A percentile compares a stretch with the other conserved stretches of the same genome.
Conservation (phyloP, 23 tunicate genomes). For the Styela clava region DNA sequence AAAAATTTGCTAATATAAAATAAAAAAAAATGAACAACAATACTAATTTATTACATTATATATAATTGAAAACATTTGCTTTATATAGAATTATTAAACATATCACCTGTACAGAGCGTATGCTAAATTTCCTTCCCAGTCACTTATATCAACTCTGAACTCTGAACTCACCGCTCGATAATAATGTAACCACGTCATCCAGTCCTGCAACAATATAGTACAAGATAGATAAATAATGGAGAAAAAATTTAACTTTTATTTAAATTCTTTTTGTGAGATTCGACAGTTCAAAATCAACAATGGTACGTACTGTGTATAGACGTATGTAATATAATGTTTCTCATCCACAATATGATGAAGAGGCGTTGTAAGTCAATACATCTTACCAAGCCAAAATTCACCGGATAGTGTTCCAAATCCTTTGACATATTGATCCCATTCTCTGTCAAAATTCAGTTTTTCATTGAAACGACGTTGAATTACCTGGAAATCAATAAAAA, state of each 20-base stretch:
- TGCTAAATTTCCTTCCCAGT: conserved; percentile 13
- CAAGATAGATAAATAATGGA: no score
- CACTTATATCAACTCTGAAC: conserved; percentile 19
- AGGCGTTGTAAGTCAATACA: no score
- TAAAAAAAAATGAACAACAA: no score
- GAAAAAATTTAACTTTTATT: no score
- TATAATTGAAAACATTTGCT: no score
- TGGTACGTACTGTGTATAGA: no score
- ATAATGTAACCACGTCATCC: background rate
- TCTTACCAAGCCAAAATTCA: conserved; percentile 31
- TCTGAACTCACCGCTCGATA: conserved; percentile 1
- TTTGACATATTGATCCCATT: conserved; percentile 19
- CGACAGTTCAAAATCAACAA: no score
- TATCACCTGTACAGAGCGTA: conserved; percentile 29
- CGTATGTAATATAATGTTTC: no score
- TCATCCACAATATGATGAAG: no score
- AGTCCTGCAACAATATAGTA: background rate
- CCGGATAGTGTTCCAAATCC: conserved; percentile 16
- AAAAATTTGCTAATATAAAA: conserved; percentile 24
- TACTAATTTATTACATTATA: no score
- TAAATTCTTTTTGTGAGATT: no score
- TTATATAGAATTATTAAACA: no score
- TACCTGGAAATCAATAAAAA: background rate
- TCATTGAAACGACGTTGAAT: conserved; percentile 17
- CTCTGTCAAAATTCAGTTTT: conserved; percentile 26